Evolutionary conservation across 1,140 invertebrate species (phyloP).

Genomic region (Papilio glaucus): DNA sequence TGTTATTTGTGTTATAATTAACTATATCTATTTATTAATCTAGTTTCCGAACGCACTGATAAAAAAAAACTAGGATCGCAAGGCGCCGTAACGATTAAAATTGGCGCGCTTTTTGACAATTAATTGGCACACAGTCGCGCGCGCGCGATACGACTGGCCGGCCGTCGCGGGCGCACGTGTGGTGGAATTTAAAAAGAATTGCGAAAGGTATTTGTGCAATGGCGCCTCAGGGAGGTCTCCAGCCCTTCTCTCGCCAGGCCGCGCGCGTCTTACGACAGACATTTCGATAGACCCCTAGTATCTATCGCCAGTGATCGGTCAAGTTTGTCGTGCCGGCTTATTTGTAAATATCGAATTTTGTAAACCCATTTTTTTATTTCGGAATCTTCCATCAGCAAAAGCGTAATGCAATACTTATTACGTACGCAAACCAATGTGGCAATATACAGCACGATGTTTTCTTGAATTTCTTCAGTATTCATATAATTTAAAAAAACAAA

Average conservation of each 20-base stretch:
- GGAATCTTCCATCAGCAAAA: conserved; percentile 17
- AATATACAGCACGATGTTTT: background rate
- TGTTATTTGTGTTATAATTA: background rate
- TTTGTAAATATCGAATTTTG: conserved; percentile 7
- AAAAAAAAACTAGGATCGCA: background rate
- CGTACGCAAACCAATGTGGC: background rate
- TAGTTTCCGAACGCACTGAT: conserved; percentile 10
- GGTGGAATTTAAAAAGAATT: conserved; percentile 34
- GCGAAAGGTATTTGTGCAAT: conserved; percentile 32
- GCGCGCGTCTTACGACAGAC: conserved; percentile 22
- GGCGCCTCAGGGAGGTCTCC: conserved; percentile 31
- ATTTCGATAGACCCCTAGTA: conserved; percentile 28
- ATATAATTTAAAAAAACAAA: background rate
- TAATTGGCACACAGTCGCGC: conserved; percentile 19
- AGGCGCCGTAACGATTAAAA: background rate
- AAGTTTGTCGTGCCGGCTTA: conserved; percentile 16
- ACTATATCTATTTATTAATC: background rate
- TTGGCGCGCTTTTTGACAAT: conserved; percentile 1
- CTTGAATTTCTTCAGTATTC: background rate
- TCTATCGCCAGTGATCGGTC: conserved; percentile 18
- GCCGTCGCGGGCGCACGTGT: conserved; percentile 8
- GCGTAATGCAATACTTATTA: background rate
- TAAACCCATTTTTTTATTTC: conserved; percentile 16
- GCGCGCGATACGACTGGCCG: conserved; percentile 23
- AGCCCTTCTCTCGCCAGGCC: conserved; percentile 29